phyloP scores from a whole-genome alignment of 2,113 vertebrate species.

The Myodes glareolus region DNA sequence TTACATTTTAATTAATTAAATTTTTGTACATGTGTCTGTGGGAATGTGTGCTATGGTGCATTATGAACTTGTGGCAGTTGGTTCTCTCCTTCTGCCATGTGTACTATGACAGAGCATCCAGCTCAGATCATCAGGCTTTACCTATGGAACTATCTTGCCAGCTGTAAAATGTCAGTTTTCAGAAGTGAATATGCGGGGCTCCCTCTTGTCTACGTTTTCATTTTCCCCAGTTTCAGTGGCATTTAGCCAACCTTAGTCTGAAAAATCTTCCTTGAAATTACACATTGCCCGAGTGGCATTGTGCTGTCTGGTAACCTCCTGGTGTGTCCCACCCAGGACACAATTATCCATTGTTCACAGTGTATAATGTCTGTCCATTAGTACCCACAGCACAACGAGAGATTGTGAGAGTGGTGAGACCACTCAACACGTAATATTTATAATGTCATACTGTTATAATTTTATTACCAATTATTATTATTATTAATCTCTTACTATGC shows the following conservation, averaged over 20 bases:
- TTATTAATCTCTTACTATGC: not conserved
- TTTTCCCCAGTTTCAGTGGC: not conserved
- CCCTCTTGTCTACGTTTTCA: not conserved
- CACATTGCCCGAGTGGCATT: not conserved
- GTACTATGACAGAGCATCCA: not conserved
- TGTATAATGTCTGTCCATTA: not conserved
- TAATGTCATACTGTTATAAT: not conserved
- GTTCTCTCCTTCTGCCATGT: not conserved
- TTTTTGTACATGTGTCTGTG: not conserved
- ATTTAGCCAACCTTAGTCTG: not conserved
- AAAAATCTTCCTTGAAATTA: not conserved
- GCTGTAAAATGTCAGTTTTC: not conserved
- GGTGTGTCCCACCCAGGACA: not conserved
- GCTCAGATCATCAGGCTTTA: not conserved
- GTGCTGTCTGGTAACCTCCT: not conserved
- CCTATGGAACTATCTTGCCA: not conserved
- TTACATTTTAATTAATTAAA: not conserved
- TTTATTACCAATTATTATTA: not conserved
- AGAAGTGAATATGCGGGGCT: not conserved
- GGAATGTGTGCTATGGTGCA: not conserved
- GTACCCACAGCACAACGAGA: not conserved
- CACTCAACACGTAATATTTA: not conserved
- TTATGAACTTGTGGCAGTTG: not conserved
- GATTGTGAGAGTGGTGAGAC: not conserved
- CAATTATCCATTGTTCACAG: not conserved